Conservation (phyloP, 1,140 invertebrate genomes). For the Drosophila orosa region DNA sequence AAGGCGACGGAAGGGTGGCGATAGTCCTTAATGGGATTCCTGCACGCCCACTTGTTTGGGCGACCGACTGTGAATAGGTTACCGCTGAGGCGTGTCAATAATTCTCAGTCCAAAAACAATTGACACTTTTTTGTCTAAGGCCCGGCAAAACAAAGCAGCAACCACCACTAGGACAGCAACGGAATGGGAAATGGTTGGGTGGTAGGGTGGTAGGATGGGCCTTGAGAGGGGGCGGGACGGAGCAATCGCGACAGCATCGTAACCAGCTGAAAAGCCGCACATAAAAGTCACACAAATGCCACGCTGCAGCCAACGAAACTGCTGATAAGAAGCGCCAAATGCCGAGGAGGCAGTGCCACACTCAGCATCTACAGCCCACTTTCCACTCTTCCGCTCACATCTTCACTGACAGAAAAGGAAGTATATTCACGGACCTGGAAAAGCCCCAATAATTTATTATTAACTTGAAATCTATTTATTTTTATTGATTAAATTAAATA, state of each 20-base stretch:
- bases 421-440: no score
- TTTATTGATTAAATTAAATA: no score
- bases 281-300: constrained; percentile 79
- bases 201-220: constrained; percentile 5
- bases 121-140: constrained; percentile 63
- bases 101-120: constrained; percentile 50
- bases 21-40: constrained; percentile 78
- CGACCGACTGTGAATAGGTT: constrained; percentile 75
- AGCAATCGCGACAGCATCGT: constrained; percentile 70
- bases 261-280: constrained; percentile 79
- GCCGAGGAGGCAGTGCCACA: constrained; percentile 25
- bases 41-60: constrained; percentile 81
- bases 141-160: constrained; percentile 59
- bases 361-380: constrained; percentile 5
- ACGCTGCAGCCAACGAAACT: constrained; percentile 76
- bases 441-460: background rate
- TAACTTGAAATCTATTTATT: no score
- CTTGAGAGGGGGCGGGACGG: background rate
- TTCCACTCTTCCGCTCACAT: constrained; percentile 11
- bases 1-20: constrained; percentile 22
- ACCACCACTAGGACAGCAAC: constrained; percentile 23
- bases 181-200: background rate
- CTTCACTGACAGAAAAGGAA: constrained; percentile 24
- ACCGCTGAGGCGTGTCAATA: constrained; percentile 68
- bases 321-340: constrained; percentile 71